Conservation (phyloP, 2,888 invertebrate genomes). For the Cinara cedri region DNA sequence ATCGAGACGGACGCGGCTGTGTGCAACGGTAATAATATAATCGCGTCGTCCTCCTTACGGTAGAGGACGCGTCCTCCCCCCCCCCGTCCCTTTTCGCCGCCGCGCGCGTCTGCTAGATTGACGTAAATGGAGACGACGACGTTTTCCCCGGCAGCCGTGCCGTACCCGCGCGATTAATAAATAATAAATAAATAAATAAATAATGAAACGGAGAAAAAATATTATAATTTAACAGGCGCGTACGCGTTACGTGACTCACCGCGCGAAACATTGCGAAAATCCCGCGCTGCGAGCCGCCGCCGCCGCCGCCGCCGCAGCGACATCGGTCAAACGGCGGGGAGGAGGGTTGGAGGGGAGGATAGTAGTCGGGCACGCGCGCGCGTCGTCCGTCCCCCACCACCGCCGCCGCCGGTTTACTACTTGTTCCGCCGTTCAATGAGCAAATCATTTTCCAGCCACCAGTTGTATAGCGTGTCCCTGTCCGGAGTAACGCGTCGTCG, state of each 20-base stretch:
- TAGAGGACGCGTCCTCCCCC: too few relatives aligned
- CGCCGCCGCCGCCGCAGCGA: neutral
- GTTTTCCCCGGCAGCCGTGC: neutral
- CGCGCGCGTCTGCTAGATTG: neutral
- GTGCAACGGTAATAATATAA: too few relatives aligned
- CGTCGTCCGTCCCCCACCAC: conserved; percentile 7
- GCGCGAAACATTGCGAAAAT: conserved; percentile 37
- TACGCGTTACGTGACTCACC: conserved; percentile 15
- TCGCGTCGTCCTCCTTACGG: too few relatives aligned
- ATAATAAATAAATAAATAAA: neutral
- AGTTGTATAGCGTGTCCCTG: conserved; percentile 47
- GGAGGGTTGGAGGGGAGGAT: too few relatives aligned
- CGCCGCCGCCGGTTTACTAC: neutral
- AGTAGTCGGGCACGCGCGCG: conserved; percentile 40
- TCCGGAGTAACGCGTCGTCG: neutral
- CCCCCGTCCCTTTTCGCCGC: neutral
- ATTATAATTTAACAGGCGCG: neutral
- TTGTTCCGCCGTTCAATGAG: conserved; percentile 23
- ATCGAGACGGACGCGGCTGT: too few relatives aligned
- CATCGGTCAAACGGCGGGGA: neutral
- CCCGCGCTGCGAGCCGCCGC: neutral
- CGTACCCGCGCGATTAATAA: too few relatives aligned
- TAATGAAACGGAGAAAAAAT: too few relatives aligned
- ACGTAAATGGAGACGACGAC: neutral
- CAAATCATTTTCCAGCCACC: conserved; percentile 48